Evolutionary conservation across 2,797 vertebrate genomes (phyloP), one percentile per base, ranked within the genome.

Genomic region (Epinephelus awoara): DNA sequence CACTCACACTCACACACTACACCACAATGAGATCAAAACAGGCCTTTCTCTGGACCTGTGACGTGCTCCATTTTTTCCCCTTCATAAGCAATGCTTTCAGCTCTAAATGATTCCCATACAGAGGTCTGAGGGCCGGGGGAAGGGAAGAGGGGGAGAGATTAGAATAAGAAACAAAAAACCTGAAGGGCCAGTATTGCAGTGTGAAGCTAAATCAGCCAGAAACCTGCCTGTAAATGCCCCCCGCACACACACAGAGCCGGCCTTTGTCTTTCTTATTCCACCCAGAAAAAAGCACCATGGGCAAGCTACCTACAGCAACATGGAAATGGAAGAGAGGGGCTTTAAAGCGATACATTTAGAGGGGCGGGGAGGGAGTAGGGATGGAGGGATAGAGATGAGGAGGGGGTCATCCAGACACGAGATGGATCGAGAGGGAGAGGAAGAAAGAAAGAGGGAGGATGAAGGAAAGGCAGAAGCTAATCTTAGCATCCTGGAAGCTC

Each of bases 21-120:
- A 72, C 55, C 76, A 86, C 92, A 93, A 95, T 91, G 90, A 92
- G 78, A 89, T 89, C 87, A 83, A 92, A 94, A 96, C 95, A 96
- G 94, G 92, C 92, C 95, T 95, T 93, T 90, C 83, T 94, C 89
- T 90, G 82, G 87, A 93, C 71, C 89, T 68, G 82, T 89, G 81
- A 80, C 23, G 65, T 73, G 91, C 87, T 91, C 89, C 85, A 69
- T 93, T 92, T 94, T 91, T 85, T 81, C 88, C 87, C 86, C 89
- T 89, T 83, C 46, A 59, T 59, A 61, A 67, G 42, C 61, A 80
- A 52, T 58, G 55, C 61, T 80, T 79, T 88, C 55, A 89, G 64
- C 61, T 71, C 66, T 78, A 65, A 82, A 82, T 76, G 61, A 80
- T 82, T 78, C 77, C 51, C 72, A 73, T 47, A 79, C 23, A 80